Evolutionary conservation across 1,140 invertebrate species (phyloP).

Genomic region (Neodiprion virginianus): DNA sequence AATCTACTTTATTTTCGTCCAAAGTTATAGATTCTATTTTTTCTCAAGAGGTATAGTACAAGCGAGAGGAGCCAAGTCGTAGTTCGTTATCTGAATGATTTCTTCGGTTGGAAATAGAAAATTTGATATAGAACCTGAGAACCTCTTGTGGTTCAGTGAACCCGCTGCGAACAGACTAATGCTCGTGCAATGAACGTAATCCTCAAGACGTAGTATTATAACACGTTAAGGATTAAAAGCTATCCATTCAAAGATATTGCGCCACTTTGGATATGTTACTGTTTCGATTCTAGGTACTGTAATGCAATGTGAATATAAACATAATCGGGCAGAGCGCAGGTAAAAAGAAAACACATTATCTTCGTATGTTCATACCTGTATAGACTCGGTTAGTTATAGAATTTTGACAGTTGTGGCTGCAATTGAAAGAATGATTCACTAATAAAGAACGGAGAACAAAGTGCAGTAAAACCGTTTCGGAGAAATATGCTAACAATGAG

Average conservation of each 20-base stretch:
- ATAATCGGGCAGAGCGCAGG: no score
- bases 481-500: no score
- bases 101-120: constrained; percentile 3
- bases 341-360: no score
- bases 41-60: not conserved
- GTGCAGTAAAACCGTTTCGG: no score
- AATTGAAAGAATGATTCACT: no score
- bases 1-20: not conserved
- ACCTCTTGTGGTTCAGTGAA: constrained; percentile 7
- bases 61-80: not conserved
- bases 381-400: no score
- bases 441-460: no score
- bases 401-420: no score
- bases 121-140: constrained; percentile 3
- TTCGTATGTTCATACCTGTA: no score
- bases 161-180: not conserved
- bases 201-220: not conserved
- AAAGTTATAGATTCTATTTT: not conserved
- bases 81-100: not conserved
- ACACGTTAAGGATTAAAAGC: not conserved
- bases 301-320: not conserved
- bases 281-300: not conserved
- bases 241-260: not conserved
- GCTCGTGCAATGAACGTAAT: not conserved
- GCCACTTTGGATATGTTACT: not conserved